phyloP scores from a whole-genome alignment of 2,797 vertebrate genomes.

The Sebastes nivosus region DNA sequence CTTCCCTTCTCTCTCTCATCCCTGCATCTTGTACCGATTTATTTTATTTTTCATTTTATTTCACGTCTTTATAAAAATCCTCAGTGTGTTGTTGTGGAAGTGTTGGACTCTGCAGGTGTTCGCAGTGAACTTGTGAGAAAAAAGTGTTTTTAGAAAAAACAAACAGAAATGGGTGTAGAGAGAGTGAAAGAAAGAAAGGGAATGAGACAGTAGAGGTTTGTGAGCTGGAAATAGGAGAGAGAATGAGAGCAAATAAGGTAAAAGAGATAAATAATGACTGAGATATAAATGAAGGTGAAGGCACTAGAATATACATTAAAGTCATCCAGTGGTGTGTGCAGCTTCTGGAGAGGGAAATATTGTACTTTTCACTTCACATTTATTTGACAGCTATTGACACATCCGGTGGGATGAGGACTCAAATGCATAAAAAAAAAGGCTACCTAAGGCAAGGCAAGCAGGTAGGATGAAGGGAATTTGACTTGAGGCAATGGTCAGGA shows the following conservation, averaged over 20 bases:
- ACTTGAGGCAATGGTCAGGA: not conserved
- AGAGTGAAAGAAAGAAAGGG: not conserved
- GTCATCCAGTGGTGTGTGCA: not conserved
- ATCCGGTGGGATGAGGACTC: not conserved
- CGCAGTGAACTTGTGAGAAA: not conserved
- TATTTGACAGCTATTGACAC: not conserved
- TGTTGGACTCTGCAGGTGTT: not conserved
- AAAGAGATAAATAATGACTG: not conserved
- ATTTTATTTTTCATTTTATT: not conserved
- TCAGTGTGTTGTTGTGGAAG: not conserved
- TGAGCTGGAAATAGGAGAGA: not conserved
- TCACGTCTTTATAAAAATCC: constrained; percentile 7
- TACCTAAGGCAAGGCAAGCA: not conserved
- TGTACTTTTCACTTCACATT: not conserved
- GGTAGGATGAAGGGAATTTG: not conserved
- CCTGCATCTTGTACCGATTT: not conserved
- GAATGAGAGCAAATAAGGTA: not conserved
- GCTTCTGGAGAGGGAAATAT: not conserved
- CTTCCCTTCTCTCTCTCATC: not conserved
- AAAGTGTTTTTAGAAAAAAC: not conserved
- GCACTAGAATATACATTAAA: not conserved
- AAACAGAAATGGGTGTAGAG: not conserved
- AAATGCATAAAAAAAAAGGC: not conserved
- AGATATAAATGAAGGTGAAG: not conserved
- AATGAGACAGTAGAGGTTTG: not conserved